These are phyloP conservation scores for Fistularia tabacaria DNA, from an alignment of 2,797 vertebrate species.

Conservation along the genomic window DNA sequence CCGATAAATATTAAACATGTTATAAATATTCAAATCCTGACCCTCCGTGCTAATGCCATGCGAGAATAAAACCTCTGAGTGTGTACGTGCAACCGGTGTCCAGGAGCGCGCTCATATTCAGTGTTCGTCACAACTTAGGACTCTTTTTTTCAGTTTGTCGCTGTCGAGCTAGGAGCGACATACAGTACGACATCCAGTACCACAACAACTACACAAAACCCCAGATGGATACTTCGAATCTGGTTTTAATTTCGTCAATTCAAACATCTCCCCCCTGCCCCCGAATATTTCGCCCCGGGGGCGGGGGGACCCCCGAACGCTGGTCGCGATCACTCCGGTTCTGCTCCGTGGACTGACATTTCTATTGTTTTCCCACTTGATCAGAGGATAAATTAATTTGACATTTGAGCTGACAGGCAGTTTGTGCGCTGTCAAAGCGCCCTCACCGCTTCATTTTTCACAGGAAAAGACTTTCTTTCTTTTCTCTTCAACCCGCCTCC, in stretches of 20 bases:
- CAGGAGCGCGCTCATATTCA: constrained; percentile 17
- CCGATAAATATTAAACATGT: constrained; percentile 59
- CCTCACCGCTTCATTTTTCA: constrained; percentile 49
- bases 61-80: constrained; percentile 12
- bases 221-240: no score
- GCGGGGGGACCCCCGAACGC: background rate
- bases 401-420: constrained; percentile 69
- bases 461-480: constrained; percentile 36
- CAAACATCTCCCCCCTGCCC: no score
- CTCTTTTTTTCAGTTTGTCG: constrained; percentile 6
- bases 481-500: no score
- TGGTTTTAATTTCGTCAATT: no score
- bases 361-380: constrained; percentile 68
- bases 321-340: background rate
- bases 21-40: constrained; percentile 46
- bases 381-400: constrained; percentile 71
- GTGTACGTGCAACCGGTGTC: constrained; percentile 14
- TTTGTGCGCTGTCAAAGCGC: constrained; percentile 39
- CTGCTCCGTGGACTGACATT: constrained; percentile 55
- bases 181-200: background rate
- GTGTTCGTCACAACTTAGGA: constrained; percentile 3
- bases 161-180: background rate
- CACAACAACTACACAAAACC: no score
- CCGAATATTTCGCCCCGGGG: no score
- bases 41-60: constrained; percentile 4